Percentiles rank a stretch among this genome's conserved stretches.
phyloP scores from a whole-genome alignment of 1,140 invertebrate genomes.

The Mizuhopecten yessoensis region DNA sequence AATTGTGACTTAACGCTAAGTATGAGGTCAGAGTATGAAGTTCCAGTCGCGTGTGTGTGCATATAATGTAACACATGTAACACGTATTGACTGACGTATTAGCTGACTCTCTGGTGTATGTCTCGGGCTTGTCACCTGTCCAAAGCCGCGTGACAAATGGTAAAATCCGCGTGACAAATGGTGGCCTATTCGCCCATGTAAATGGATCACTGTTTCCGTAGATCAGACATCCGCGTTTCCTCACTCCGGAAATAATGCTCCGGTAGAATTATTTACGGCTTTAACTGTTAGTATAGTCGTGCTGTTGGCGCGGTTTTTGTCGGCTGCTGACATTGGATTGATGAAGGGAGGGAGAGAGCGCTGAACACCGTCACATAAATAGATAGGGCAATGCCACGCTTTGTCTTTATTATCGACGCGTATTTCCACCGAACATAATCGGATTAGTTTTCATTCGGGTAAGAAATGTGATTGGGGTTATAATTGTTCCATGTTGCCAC shows the following conservation, averaged over 20 bases:
- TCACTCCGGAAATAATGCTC: not conserved
- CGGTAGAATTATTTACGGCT: not conserved
- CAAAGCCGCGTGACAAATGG: too few relatives aligned
- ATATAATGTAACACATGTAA: too few relatives aligned
- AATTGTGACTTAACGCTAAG: too few relatives aligned
- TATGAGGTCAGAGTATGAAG: too few relatives aligned
- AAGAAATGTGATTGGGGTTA: not conserved
- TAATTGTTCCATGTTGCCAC: not conserved
- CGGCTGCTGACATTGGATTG: not conserved
- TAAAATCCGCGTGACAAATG: too few relatives aligned
- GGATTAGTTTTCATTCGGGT: not conserved
- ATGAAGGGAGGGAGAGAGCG: not conserved
- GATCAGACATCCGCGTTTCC: not conserved
- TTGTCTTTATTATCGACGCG: not conserved
- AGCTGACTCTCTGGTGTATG: too few relatives aligned
- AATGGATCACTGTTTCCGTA: not conserved
- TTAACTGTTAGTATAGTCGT: not conserved
- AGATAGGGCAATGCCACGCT: not conserved
- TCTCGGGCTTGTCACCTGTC: too few relatives aligned
- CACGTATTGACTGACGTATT: too few relatives aligned
- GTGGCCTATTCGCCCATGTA: too few relatives aligned
- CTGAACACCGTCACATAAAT: not conserved
- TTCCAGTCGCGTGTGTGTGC: too few relatives aligned
- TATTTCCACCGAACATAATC: not conserved
- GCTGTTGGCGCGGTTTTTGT: not conserved